A percentile compares a stretch with the other conserved stretches of the same genome.
Evolutionary conservation across 2,888 invertebrate genomes (phyloP).

Genomic region (Smittia aterrima): DNA sequence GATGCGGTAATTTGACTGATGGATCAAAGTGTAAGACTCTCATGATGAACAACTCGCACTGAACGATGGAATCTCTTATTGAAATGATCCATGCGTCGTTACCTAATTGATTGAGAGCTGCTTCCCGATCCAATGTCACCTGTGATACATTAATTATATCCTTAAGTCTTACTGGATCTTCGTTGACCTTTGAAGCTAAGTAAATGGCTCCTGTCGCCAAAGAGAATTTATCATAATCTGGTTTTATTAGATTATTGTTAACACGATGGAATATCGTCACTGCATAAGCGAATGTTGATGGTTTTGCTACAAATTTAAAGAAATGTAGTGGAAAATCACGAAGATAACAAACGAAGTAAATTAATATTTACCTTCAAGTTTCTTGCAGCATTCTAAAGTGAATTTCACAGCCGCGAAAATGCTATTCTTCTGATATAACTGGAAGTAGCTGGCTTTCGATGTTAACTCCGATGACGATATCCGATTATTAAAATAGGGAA

Average conservation of each 20-base stretch:
- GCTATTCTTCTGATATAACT: constrained; percentile 11
- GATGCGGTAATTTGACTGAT: not conserved
- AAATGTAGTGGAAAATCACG: no score
- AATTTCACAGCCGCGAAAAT: constrained; percentile 14
- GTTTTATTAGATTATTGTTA: not conserved
- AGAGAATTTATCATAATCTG: constrained; percentile 27
- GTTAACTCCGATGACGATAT: not conserved
- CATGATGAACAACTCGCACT: constrained; percentile 33
- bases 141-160: constrained; percentile 27
- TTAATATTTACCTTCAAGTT: constrained; percentile 18
- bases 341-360: not conserved
- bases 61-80: constrained; percentile 25
- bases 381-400: constrained; percentile 23
- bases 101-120: not conserved
- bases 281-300: constrained; percentile 25
- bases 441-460: constrained; percentile 1
- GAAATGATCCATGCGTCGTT: constrained; percentile 12
- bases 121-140: constrained; percentile 17
- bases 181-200: constrained; percentile 17
- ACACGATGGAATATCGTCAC: constrained; percentile 33
- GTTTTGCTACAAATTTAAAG: not conserved
- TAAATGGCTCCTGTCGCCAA: not conserved
- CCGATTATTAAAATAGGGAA: not conserved
- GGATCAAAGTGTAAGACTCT: constrained; percentile 27
- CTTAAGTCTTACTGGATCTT: constrained; percentile 12